A percentile compares a stretch with the other conserved stretches of the same genome.
Evolutionary conservation across 1,140 invertebrate species (phyloP).

Genomic region (Eumaeus atala): DNA sequence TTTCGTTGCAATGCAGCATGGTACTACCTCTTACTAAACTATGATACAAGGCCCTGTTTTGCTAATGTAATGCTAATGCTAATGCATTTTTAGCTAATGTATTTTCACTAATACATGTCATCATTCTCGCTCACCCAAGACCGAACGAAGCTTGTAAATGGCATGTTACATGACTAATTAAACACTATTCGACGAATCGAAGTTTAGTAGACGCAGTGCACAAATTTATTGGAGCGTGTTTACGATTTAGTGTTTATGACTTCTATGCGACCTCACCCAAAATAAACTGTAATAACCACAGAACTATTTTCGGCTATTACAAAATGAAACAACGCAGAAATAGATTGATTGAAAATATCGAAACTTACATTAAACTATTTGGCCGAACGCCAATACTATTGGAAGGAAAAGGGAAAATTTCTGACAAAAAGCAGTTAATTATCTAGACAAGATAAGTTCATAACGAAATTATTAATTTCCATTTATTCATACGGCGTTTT

Average conservation of each 20-base stretch:
- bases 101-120: neutral
- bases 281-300: neutral
- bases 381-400: neutral
- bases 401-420: constrained; percentile 1
- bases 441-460: no score
- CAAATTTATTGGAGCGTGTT: neutral
- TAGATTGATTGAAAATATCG: constrained; percentile 11
- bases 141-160: neutral
- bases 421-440: neutral
- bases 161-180: neutral
- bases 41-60: no score
- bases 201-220: neutral
- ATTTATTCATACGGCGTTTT: no score
- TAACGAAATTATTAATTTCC: no score
- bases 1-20: no score
- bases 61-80: no score
- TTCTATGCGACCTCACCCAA: constrained; percentile 7
- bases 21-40: no score
- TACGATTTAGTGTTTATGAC: constrained; percentile 2
- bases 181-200: neutral
- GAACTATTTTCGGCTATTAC: constrained; percentile 8
- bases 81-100: no score
- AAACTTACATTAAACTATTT: constrained; percentile 6
- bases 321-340: constrained; percentile 6
- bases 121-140: neutral